A percentile compares a stretch with the other conserved stretches of the same genome.
Conservation (phyloP, 2,888 invertebrate genomes). For the Idaea dimidiata region DNA sequence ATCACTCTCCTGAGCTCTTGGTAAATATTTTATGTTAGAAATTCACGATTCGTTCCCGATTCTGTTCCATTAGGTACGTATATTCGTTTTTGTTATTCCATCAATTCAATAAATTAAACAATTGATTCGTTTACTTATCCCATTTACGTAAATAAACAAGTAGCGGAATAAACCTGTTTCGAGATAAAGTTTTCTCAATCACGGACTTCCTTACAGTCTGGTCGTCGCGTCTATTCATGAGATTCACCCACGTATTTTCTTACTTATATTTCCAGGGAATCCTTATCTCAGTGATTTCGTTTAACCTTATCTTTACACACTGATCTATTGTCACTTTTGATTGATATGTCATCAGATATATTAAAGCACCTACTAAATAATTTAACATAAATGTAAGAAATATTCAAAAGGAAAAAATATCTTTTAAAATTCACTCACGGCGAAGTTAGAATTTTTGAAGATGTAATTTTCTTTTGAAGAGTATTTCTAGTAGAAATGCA, state of each 20-base stretch:
- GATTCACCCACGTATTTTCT: slow-evolving; percentile 22
- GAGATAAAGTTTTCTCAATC: slow-evolving; percentile 32
- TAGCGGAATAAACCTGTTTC: slow-evolving; percentile 22
- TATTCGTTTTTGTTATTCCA: neutral
- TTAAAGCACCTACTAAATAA: neutral
- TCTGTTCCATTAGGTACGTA: slow-evolving; percentile 12
- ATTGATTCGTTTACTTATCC: slow-evolving; percentile 18
- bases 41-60: slow-evolving; percentile 3
- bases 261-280: slow-evolving; percentile 11
- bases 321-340: neutral
- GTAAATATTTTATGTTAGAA: neutral
- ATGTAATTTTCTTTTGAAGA: too few species aligned
- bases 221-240: slow-evolving; percentile 29
- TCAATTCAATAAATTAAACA: slow-evolving; percentile 11
- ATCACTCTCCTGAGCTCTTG: slow-evolving; percentile 17
- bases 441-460: too few species aligned
- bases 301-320: neutral
- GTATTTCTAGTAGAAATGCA: too few species aligned
- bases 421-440: too few species aligned
- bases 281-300: neutral
- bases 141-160: slow-evolving; percentile 23
- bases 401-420: too few species aligned
- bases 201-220: slow-evolving; percentile 29
- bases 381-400: neutral
- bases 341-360: neutral